Base-by-base conservation (phyloP, 2,888 invertebrate species). In the Drosophila kokeensis region DNA sequence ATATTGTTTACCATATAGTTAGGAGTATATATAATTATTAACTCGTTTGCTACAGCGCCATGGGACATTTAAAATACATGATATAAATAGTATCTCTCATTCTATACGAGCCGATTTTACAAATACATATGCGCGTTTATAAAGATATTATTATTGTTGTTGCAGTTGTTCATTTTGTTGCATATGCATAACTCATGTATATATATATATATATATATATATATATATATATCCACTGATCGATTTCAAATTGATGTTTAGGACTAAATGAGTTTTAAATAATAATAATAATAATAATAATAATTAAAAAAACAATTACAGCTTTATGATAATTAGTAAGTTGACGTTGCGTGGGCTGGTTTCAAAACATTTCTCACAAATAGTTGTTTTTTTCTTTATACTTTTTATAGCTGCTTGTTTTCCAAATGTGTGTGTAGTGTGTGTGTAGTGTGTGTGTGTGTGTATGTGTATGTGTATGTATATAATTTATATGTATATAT, bases 291-390 rank as follows among this genome's bases (percentile, higher is more conserved):
- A 49, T 52, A 32, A 53, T 53, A 53, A 8, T 53, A 15, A 53
- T 38, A 18, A 38, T n/a, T 21, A 55, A 48, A 57, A 34, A 76
- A 78, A 76, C 73, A 78, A 78, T 73, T 78, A 81, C 67, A 80
- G 68, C 58, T 69, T 69, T 69, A 45, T 55, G 67, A 73, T 85
- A 78, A 68, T 87, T 83, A 81, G 73, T 89, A 72, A 73, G 76
- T 76, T 83, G 79, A 81, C 78, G 75, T 83, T 87, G 65, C 84
- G 83, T 76, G 83, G 89, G 89, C 67, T 87, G 62, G 65, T 81
- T 89, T 81, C 76, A 78, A 82, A 73, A 73, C 59, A 76, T 72
- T 67, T 76, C 63, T 80, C 78, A 75, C 80, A 78, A 80, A 80
- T 53, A 49, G 58, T 75, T 62, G 4, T 8, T 50, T 50, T 32